A percentile compares a stretch with the other conserved stretches of the same genome.
These are phyloP conservation scores for Clavelina lepadiformis DNA, from an alignment of 23 tunicate species.

Conservation along the genomic window DNA sequence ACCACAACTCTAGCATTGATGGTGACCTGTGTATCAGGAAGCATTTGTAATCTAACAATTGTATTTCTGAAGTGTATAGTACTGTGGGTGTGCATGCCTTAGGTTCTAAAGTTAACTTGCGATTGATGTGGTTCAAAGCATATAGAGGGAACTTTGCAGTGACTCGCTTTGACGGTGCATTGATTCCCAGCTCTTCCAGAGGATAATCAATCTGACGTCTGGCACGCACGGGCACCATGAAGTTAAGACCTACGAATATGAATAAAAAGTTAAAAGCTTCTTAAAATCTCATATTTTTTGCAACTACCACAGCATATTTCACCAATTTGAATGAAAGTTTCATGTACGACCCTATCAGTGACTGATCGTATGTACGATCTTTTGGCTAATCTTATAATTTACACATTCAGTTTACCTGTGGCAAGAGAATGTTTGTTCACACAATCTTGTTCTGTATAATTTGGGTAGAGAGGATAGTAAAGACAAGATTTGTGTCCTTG, in stretches of 20 bases:
- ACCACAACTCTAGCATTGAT: constrained; percentile 93
- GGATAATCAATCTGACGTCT: constrained; percentile 84
- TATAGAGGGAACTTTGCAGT: constrained; percentile 34
- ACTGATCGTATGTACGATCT: no score
- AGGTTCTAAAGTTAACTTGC: constrained; percentile 89
- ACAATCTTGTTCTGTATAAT: constrained; percentile 2
- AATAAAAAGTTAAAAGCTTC: no score
- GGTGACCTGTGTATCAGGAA: constrained; percentile 40
- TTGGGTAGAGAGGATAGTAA: constrained; percentile 67
- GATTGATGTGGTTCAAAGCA: constrained; percentile 86
- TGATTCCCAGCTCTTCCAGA: constrained; percentile 47
- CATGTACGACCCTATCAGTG: no score
- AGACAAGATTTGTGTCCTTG: constrained; percentile 82
- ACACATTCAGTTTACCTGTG: constrained; percentile 44
- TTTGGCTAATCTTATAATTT: no score
- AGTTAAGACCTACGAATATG: constrained; percentile 70
- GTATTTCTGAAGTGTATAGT: neutral
- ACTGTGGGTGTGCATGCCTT: constrained; percentile 37
- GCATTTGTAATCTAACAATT: neutral
- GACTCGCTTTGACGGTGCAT: constrained; percentile 77
- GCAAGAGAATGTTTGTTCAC: constrained; percentile 53
- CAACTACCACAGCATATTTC: no score
- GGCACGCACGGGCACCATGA: constrained; percentile 87
- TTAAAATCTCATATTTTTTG: no score
- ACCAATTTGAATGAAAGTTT: no score